phyloP scores from a whole-genome alignment of 2,113 vertebrate genomes.

The Thryonomys swinderianus region DNA sequence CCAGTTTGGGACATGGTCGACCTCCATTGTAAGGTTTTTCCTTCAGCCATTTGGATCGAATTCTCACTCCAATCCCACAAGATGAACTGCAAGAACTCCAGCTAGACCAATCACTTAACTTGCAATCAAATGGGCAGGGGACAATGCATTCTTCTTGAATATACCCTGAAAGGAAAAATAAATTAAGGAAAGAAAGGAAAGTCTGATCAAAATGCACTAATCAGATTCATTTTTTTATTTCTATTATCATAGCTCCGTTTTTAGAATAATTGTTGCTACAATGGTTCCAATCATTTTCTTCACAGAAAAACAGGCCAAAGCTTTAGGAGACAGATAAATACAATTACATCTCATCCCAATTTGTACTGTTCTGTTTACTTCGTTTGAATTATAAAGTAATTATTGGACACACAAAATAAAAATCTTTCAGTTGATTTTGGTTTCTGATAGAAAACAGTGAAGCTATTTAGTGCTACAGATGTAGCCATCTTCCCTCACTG shows the following conservation, averaged over 20 bases:
- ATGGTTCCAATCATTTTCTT: not conserved
- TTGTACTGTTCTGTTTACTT: not conserved
- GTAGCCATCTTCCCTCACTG: fast-evolving
- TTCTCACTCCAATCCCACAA: conserved; percentile 93
- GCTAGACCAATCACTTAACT: conserved; percentile 95
- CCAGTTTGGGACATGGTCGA: conserved; percentile 95
- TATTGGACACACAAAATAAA: not conserved
- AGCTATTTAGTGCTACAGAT: not conserved
- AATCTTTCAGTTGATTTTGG: not conserved
- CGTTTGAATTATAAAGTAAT: not conserved
- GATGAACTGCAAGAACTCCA: conserved; percentile 95
- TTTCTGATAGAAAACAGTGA: not conserved
- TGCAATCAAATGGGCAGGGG: conserved; percentile 97
- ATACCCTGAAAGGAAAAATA: conserved; percentile 89
- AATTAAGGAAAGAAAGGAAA: not conserved
- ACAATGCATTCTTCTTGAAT: conserved; percentile 92
- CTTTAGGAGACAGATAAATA: not conserved
- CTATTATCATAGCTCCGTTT: not conserved
- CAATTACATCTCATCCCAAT: not conserved
- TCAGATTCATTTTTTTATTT: not conserved
- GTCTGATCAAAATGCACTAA: not conserved
- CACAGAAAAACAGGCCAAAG: not conserved
- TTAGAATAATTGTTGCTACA: not conserved
- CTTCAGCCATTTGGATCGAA: conserved; percentile 95
- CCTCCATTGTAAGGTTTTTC: conserved; percentile 98